Evolutionary conservation across 1,140 invertebrate genomes (phyloP).

Genomic region (Hirudo medicinalis): DNA sequence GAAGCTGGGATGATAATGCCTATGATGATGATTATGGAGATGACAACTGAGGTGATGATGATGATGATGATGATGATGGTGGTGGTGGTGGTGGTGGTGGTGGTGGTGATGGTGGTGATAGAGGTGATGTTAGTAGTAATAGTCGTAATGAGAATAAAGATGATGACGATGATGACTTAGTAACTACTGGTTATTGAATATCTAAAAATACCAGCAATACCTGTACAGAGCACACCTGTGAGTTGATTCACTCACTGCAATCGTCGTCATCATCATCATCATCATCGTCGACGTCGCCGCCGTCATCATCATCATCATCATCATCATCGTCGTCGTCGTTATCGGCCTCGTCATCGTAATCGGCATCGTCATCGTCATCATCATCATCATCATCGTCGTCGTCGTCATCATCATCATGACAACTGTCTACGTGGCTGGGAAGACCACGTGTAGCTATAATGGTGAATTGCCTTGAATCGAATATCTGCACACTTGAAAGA

Average conservation of each 20-base stretch:
- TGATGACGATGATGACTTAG: no score
- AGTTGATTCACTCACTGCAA: background rate
- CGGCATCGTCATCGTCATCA: background rate
- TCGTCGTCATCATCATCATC: background rate
- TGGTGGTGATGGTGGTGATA: background rate
- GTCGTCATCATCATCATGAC: background rate
- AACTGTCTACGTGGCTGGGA: no score
- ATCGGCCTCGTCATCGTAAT: background rate
- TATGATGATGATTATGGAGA: background rate
- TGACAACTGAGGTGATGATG: background rate
- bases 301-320: constrained; percentile 4
- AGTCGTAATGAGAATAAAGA: background rate
- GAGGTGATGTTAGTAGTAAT: background rate
- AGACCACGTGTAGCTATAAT: no score
- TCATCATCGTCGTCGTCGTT: background rate
- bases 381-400: background rate
- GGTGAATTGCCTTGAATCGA: no score
- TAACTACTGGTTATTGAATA: no score
- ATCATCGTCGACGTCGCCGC: background rate
- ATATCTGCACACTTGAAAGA: no score
- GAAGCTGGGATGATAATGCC: background rate
- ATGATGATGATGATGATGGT: background rate
- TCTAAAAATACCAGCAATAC: no score
- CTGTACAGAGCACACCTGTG: no score
- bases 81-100: background rate